Base-by-base conservation (phyloP, 1,140 invertebrate species). In the Orchesella cincta region DNA sequence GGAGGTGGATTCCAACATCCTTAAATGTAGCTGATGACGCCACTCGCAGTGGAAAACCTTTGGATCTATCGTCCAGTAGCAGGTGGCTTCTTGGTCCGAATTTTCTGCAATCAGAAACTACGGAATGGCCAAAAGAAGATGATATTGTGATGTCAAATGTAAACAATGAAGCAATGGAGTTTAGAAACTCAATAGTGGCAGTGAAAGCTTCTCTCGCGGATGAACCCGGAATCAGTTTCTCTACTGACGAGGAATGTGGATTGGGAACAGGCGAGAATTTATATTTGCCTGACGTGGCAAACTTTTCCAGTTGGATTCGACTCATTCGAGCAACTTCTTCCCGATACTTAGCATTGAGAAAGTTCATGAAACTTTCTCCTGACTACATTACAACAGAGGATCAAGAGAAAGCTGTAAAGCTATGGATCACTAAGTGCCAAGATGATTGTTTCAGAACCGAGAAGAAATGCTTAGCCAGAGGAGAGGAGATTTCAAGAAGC, bases 21-120 rank as follows among this genome's bases (percentile, higher is more conserved):
- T 16, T 36, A 1, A 76, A 76, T 35, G 35, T 70, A 1, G 74
- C 74, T 1, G 74, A 76, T 39, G 74, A 67, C 18, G n/a, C 33
- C 1, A 75, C 73, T 1, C 26, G 74, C 26, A 20, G 1, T 16
- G 28, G 33, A 5, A 35, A 35, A 1, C 3, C 12, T 2, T 62
- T 33, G 18, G 54, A 75, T 1, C 31, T 33, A 18, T 14, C 36
- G 1, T 23, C 18, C 12, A n/a, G 8, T 2, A 26, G 34, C 31
- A n/a, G 52, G 1, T 62, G 54, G 54, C 5, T 62, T 8, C 5
- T n/a, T n/a, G 54, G 54, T 5, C 54, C 54, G 8, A n/a, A n/a
- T 14, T 62, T 62, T 28, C 54, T 62, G 12, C 16, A 18, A 5
- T 5, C 8, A 5, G 23, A 28, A 26, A n/a, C 12, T 5, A n/a